phyloP scores from a whole-genome alignment of 1,140 invertebrate genomes.

The Hylyphantes graminicola region DNA sequence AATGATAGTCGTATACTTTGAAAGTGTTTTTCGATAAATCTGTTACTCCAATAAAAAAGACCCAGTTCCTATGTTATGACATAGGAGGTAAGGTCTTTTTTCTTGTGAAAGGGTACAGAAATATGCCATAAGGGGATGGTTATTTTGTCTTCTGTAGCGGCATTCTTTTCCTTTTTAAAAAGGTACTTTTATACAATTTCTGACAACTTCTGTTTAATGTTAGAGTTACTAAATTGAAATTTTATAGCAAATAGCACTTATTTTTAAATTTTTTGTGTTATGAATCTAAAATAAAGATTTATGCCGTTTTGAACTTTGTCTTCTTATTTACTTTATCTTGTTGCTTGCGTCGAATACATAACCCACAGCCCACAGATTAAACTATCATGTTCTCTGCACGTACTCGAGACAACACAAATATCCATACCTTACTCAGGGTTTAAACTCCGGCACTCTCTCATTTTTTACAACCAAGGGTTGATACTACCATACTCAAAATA shows the following conservation, averaged over 20 bases:
- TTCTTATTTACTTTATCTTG: not conserved
- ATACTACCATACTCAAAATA: no score
- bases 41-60: no score
- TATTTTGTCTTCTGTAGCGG: conserved; percentile 29
- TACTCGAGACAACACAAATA: no score
- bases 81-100: no score
- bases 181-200: conserved; percentile 37
- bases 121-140: conserved; percentile 45
- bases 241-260: conserved; percentile 54
- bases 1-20: conserved; percentile 42
- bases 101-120: not conserved
- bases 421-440: no score
- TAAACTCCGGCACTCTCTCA: no score
- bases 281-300: conserved; percentile 50
- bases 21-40: conserved; percentile 9
- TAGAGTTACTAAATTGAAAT: conserved; percentile 29
- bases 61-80: no score
- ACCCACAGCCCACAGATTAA: no score
- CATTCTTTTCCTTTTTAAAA: conserved; percentile 44
- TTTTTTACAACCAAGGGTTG: no score
- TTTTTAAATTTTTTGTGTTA: conserved; percentile 50
- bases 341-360: no score
- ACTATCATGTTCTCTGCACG: no score
- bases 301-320: conserved; percentile 22
- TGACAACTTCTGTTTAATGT: conserved; percentile 44